Evolutionary conservation across 2,113 vertebrate species (phyloP).

Genomic region (Campylomormyrus tamandua): DNA sequence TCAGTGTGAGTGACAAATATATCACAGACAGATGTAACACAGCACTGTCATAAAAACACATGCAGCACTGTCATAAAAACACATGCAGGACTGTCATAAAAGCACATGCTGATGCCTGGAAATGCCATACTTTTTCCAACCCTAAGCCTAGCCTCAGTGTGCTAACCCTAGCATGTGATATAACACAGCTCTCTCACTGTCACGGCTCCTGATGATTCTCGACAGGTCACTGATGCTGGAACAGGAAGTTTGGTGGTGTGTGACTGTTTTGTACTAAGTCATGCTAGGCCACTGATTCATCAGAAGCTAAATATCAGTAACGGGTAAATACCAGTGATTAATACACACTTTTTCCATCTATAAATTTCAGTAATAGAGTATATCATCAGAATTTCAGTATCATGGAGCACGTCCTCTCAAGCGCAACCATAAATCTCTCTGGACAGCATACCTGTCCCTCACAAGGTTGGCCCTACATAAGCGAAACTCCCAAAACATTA

Average conservation of each 20-base stretch:
- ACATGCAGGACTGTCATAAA: no score
- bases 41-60: no score
- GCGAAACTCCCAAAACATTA: not conserved
- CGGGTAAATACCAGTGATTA: not conserved
- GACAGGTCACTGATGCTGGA: not conserved
- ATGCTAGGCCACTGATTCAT: conserved; percentile 37
- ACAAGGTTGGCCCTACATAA: not conserved
- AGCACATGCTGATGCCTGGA: no score
- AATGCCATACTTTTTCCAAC: no score
- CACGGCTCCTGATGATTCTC: not conserved
- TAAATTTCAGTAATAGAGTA: not conserved
- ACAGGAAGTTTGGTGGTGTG: not conserved
- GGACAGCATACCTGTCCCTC: not conserved
- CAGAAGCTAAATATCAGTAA: not conserved
- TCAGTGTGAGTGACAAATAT: conserved; percentile 58
- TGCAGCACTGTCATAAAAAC: no score
- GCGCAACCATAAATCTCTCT: not conserved
- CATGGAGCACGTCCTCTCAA: not conserved
- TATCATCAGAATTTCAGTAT: not conserved
- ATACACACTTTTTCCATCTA: not conserved
- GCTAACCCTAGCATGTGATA: not conserved
- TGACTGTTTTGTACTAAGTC: not conserved
- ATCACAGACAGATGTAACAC: not conserved
- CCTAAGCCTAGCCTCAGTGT: no score
- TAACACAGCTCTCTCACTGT: not conserved